phyloP scores from a whole-genome alignment of 2,113 vertebrate genomes.

The Aplodontia rufa region DNA sequence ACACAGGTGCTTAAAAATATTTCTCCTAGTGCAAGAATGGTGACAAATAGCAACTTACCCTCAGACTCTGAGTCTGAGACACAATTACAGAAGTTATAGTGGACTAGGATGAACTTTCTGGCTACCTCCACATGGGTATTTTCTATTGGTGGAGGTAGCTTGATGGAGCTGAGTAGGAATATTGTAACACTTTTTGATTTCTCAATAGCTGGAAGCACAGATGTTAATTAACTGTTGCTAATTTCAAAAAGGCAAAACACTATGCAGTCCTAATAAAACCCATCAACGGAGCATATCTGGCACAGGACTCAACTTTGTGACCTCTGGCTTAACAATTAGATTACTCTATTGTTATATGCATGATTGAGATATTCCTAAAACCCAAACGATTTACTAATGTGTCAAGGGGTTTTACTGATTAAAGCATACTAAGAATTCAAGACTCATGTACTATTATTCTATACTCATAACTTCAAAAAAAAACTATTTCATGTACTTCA shows the following conservation, averaged over 20 bases:
- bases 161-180: background rate
- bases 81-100: background rate
- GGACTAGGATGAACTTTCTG: background rate
- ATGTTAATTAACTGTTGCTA: background rate
- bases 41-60: background rate
- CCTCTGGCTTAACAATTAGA: background rate
- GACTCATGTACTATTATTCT: background rate
- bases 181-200: background rate
- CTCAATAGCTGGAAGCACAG: background rate
- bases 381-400: background rate
- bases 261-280: background rate
- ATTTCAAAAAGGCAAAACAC: background rate
- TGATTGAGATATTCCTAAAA: slow-evolving; percentile 21
- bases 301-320: background rate
- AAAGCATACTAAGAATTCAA: background rate
- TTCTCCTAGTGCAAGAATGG: background rate
- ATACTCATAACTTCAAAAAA: background rate
- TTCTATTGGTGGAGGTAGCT: background rate
- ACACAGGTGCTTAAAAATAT: background rate
- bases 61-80: background rate
- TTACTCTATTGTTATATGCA: background rate
- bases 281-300: background rate
- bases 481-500: background rate
- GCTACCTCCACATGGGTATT: background rate
- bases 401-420: background rate